phyloP scores from a whole-genome alignment of 2,888 invertebrate species.

The Cecidostiba fungosa region DNA sequence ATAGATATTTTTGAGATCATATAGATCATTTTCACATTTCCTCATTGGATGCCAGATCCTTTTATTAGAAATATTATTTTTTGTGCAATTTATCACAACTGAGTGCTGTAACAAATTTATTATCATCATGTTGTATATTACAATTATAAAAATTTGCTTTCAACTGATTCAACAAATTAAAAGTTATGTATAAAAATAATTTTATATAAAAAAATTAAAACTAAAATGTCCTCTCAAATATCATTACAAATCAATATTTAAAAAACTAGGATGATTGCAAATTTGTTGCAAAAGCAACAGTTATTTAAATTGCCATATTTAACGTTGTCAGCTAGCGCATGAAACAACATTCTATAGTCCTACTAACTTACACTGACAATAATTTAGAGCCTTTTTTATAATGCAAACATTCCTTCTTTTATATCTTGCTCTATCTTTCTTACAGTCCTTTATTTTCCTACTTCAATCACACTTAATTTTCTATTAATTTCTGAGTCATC shows the following conservation, averaged over 20 bases:
- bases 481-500: constrained; percentile 40
- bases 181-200: neutral
- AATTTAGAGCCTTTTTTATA: constrained; percentile 47
- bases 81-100: constrained; percentile 32
- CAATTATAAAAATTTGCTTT: neutral
- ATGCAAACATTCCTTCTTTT: constrained; percentile 9
- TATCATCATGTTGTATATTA: neutral
- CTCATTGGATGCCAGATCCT: constrained; percentile 26
- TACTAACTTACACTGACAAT: constrained; percentile 17
- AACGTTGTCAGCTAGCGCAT: neutral
- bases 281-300: constrained; percentile 25
- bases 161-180: neutral
- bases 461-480: constrained; percentile 36
- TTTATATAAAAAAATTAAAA: neutral
- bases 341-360: neutral
- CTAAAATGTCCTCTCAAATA: neutral
- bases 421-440: constrained; percentile 13
- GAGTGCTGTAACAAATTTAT: constrained; percentile 28
- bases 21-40: constrained; percentile 33
- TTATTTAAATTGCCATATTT: constrained; percentile 16
- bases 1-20: neutral
- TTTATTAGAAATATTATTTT: constrained; percentile 21
- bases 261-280: constrained; percentile 16
- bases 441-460: constrained; percentile 31
- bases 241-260: neutral